A percentile compares a stretch with the other conserved stretches of the same genome.
phyloP scores from a whole-genome alignment of 2,113 vertebrate genomes.

The Nycticryphes semicollaris region DNA sequence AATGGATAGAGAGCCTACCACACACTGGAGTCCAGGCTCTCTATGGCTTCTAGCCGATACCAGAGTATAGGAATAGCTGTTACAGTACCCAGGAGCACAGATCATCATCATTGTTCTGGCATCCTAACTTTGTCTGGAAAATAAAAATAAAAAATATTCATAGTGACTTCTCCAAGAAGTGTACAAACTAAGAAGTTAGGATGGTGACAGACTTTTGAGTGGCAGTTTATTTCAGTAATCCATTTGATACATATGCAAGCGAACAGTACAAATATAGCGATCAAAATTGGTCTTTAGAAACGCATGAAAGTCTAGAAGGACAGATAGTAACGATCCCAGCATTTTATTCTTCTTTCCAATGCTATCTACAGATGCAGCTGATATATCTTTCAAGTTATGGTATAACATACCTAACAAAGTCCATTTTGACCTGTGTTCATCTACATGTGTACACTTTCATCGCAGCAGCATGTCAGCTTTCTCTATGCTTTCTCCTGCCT shows the following conservation, averaged over 20 bases:
- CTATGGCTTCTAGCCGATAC: too few species aligned
- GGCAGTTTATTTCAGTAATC: neutral
- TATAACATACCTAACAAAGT: too few species aligned
- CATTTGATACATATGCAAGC: neutral
- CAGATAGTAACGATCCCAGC: neutral
- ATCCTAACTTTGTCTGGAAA: neutral
- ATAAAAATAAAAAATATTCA: neutral
- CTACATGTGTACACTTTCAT: fast-evolving
- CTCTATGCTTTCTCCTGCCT: neutral
- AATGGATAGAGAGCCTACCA: neutral
- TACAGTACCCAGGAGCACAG: neutral
- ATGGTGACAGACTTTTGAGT: neutral
- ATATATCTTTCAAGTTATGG: neutral
- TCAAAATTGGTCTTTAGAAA: neutral
- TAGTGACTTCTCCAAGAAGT: neutral
- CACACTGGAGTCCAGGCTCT: too few species aligned
- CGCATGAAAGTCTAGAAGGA: neutral
- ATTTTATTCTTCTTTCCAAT: neutral
- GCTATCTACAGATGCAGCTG: neutral
- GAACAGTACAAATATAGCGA: fast-evolving
- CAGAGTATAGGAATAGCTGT: neutral
- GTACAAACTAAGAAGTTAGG: neutral
- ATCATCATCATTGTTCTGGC: neutral
- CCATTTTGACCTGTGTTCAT: neutral
- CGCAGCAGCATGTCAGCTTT: neutral